phyloP scores from a whole-genome alignment of 2,113 vertebrate species.

The Podarcis raffonei region DNA sequence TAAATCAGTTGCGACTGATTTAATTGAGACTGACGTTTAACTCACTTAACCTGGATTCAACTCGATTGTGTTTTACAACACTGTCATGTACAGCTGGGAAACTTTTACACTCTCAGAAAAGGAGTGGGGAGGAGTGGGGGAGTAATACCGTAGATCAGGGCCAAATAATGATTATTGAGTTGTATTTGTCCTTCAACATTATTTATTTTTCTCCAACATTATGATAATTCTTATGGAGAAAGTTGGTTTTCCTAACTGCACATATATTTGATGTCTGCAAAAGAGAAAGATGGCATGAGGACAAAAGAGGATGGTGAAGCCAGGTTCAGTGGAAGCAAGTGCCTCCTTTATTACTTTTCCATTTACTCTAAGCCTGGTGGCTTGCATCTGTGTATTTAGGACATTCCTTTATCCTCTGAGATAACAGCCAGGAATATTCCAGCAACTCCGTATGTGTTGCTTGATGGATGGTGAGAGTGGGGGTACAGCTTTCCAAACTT shows the following conservation, averaged over 20 bases:
- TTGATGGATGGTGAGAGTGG: too few species aligned
- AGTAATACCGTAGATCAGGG: not conserved
- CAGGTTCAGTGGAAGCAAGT: not conserved
- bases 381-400: too few species aligned
- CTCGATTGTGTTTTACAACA: conserved; percentile 19
- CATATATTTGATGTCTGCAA: not conserved
- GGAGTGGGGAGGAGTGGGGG: too few species aligned
- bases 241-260: not conserved
- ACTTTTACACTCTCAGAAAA: not conserved
- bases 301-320: not conserved
- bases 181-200: not conserved
- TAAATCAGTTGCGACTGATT: too few species aligned
- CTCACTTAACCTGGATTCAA: too few species aligned
- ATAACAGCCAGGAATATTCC: too few species aligned
- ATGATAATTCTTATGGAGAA: not conserved
- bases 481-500: too few species aligned
- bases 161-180: not conserved
- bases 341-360: too few species aligned
- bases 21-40: too few species aligned
- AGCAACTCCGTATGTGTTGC: too few species aligned
- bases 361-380: too few species aligned
- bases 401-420: too few species aligned
- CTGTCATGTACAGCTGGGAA: conserved; percentile 10
- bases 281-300: not conserved
- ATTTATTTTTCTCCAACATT: not conserved